Base-by-base conservation (phyloP, 2,113 vertebrate genomes). In the Bos taurus region DNA sequence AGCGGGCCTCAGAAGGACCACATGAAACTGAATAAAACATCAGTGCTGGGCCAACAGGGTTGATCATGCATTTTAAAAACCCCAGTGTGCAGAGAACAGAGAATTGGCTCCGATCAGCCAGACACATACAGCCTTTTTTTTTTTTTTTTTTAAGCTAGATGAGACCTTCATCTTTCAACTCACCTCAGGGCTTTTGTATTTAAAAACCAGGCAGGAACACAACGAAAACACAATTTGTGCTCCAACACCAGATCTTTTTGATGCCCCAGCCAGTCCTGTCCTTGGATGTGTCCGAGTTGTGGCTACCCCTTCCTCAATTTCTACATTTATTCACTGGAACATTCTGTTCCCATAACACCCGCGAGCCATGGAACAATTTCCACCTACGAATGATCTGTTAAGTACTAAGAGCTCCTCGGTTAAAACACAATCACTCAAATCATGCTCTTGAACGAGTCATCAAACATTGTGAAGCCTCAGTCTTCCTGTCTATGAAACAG, bases 11-110 rank as follows among this genome's bases (percentile, higher is more conserved):
- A 56, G 62, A 87, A 52, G 33, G 50, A 94, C 54, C 77, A 95
- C 92, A 91, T 96, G 67, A 98, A 97, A 97, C 94, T 4, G 77
- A 96, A 95, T 97, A 97, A 98, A 97, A 96, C 36, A 95, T 97
- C 91, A 97, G 88, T 6, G 28, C 77, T 78, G 59, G 43, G 60
- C 46, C 80, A 93, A 36, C 3, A 40, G 40, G n/a, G 52, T 59
- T 88, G 43, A 13, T 91, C 90, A 16, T 95, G 77, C 77, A 97
- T 97, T 94, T 95, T 96, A 95, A 62, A 97, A 97, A 77, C 43
- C 26, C 50, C 46, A 33, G 64, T 19, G 7, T 77, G n/a, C 77
- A 84, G 56, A 93, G 48, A 96, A 64, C 46, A 95, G 78, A 96
- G 93, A 95, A 96, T 23, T 94, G 57, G 60, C 93, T 97, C 80